These are phyloP conservation scores for Sylvietta virens DNA, from an alignment of 2,113 vertebrate genomes.

Conservation along the genomic window DNA sequence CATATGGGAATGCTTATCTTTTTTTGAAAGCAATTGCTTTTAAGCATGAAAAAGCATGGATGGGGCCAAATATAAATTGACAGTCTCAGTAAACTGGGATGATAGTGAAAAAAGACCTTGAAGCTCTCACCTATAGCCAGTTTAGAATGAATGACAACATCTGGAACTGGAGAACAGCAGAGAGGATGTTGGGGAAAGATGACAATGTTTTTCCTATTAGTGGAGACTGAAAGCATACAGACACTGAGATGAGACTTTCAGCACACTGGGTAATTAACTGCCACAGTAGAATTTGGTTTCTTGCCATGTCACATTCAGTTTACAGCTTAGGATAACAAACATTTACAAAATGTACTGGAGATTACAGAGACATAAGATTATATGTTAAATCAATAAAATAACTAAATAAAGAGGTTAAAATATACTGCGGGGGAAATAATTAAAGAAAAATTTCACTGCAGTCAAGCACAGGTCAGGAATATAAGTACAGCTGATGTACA, in stretches of 20 bases:
- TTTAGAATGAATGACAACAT: background rate
- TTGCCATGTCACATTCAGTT: conserved; percentile 21
- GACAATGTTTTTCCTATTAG: background rate
- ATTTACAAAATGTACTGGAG: conserved; percentile 30
- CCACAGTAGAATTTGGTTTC: conserved; percentile 17
- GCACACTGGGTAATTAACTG: conserved; percentile 11
- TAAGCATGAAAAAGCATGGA: background rate
- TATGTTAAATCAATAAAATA: conserved; percentile 38
- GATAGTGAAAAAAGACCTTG: background rate
- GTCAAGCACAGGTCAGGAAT: background rate
- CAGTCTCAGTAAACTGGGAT: background rate
- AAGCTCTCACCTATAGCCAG: background rate
- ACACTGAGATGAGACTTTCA: background rate
- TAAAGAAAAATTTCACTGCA: background rate
- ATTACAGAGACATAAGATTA: conserved; percentile 3
- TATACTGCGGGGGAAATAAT: background rate
- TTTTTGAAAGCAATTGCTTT: background rate
- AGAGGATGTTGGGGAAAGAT: background rate
- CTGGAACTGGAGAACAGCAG: background rate
- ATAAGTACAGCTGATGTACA: background rate
- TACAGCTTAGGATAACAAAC: conserved; percentile 39
- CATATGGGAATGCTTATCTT: background rate
- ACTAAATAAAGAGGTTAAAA: conserved; percentile 26
- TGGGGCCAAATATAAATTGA: background rate
- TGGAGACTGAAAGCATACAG: background rate